Base-by-base conservation (phyloP, 2,888 invertebrate genomes). In the Lasioglossum leucozonium region DNA sequence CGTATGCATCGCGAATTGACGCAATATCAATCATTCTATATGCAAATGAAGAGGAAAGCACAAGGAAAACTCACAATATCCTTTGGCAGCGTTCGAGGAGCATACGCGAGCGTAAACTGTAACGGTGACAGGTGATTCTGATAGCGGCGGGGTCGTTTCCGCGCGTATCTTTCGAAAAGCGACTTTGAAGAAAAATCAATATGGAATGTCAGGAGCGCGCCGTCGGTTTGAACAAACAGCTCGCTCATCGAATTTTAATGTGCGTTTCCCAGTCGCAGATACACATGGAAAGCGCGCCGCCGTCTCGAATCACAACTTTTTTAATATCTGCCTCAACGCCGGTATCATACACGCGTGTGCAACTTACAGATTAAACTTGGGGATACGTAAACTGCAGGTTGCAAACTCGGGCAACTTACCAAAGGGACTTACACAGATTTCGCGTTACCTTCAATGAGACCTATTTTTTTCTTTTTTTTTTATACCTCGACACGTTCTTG, bases 211-310 rank as follows among this genome's bases (percentile, higher is more conserved):
- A 80, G 74, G 58, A 55, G 79, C 62, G 34, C 74, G 40, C 47
- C 51, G 47, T 18, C 6, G 51, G n/a, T 81, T 58, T 40, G 55
- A 74, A 40, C 65, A 62, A 79, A 67, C 37, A 67, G 51, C 76
- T 75, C 44, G 55, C 81, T 77, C 87, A 81, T 85, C 85, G 88
- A 88, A 88, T 87, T 88, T 88, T 87, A 79, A 87, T 75, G 88
- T 77, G 79, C 82, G 77, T 86, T 79, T 74, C 18, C 58, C 72
- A 71, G 62, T 85, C n/a, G 44, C 67, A 62, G 65, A 85, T 78
- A 55, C 67, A 79, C 73, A 72, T 51, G 67, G n/a, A 65, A 72
- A 67, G n/a, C 69, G 18, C 47, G 77, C 77, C 47, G 77, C 77
- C 47, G 30, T 62, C 74, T 26, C 72, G 67, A 80, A 74, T 79